Base-by-base conservation (phyloP, 2,113 vertebrate species). In the Pterophyllum scalare region DNA sequence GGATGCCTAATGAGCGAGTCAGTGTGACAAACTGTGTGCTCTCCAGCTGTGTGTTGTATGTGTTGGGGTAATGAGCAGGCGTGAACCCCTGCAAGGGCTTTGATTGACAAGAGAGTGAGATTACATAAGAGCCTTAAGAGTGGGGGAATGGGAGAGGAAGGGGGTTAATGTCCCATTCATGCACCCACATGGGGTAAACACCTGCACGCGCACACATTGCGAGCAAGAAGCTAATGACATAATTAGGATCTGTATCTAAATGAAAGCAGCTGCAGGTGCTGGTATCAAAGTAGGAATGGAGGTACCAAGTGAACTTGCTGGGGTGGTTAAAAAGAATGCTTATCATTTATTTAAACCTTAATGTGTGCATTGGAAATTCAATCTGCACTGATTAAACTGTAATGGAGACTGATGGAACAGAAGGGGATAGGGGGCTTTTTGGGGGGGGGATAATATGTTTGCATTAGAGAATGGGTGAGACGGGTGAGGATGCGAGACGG, bases 291-390 rank as follows among this genome's bases (percentile, higher is more conserved):
- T 59, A 52, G 46, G 77, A 22, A 9, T 10, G 13, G 40, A 75
- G 35, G 49, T 19, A 75, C 15, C 35, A 14, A 33, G 56, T 57
- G 35, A 57, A 80, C 49, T 8, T 10, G 33, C 46, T 70, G 59
- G 52, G 77, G 59, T 76, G 65, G 38, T 67, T n/a, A 22, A 58
- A 22, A 58, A 81, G 81, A 82, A 81, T 49, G 43, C 59, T 43
- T 26, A 28, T 77, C 75, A 83, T 92, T 91, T 81, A 89, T 87
- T 89, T 74, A 67, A 82, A 81, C 82, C 61, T 83, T 56, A 89
- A 82, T 78, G 72, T 38, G 61, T 81, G 56, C 26, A 40, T 38
- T 78, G 58, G 65, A 86, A 84, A 89, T 77, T 75, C 59, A 87
- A 85, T 88, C 72, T 46, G 57, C 14, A 43, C 83, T 83, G 70